Conservation (phyloP, 1,140 invertebrate species). For the Papilio polyxenes region DNA sequence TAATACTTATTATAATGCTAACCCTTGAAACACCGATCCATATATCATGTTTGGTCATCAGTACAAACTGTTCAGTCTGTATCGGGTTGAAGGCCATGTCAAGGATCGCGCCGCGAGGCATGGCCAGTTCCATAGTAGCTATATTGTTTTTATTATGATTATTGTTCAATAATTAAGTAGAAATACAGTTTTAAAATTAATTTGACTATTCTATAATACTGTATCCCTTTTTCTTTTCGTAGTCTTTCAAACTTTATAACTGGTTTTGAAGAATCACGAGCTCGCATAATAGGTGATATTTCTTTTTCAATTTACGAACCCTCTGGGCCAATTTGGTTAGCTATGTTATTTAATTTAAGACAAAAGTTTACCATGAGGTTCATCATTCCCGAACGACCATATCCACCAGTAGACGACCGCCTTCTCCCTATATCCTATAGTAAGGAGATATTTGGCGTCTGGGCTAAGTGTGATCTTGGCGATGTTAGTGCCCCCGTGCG, state of each 20-base stretch:
- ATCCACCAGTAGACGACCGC: conserved; percentile 80
- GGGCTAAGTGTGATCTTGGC: conserved; percentile 77
- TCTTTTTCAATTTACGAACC: background rate
- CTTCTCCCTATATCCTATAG: conserved; percentile 73
- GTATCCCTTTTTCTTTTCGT: no score
- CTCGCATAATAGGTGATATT: background rate
- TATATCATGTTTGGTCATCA: conserved; percentile 67
- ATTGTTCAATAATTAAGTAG: background rate
- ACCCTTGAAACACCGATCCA: conserved; percentile 65
- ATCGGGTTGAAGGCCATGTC: conserved; percentile 65
- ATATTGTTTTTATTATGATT: conserved; percentile 24
- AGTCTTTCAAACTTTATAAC: no score
- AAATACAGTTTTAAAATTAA: no score
- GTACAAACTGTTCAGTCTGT: conserved; percentile 61
- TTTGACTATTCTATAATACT: no score
- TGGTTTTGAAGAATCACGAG: background rate
- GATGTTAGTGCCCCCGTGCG: conserved; percentile 68
- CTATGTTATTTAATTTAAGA: background rate
- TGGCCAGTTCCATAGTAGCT: conserved; percentile 58
- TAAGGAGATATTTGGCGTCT: conserved; percentile 81
- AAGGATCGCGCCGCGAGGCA: conserved; percentile 55
- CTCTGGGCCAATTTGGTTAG: no score
- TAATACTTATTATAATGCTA: conserved; percentile 35
- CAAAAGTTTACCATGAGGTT: conserved; percentile 76
- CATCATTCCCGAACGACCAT: conserved; percentile 79